A percentile compares a stretch with the other conserved stretches of the same genome.
phyloP scores from a whole-genome alignment of 2,113 vertebrate genomes.

The Melanotaenia duboulayi region DNA sequence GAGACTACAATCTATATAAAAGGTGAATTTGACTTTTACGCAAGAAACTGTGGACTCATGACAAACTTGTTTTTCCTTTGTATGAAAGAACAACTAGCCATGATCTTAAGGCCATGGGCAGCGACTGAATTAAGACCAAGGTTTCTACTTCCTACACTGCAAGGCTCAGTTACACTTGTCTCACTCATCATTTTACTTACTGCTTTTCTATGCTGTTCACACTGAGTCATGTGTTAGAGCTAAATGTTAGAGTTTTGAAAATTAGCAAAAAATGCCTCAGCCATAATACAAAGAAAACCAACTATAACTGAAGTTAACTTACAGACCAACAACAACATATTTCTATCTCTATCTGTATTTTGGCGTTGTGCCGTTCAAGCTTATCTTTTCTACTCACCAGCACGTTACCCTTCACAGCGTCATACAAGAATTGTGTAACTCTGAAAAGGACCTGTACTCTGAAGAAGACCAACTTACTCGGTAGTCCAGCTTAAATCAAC shows the following conservation, averaged over 20 bases:
- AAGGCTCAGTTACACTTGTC: background rate
- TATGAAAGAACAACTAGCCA: background rate
- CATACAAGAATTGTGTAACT: background rate
- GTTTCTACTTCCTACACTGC: background rate
- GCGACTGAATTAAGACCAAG: constrained; percentile 6
- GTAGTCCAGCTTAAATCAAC: background rate
- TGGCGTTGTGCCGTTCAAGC: no score
- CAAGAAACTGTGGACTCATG: no score
- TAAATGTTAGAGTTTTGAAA: background rate
- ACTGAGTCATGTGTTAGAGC: background rate
- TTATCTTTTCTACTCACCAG: no score
- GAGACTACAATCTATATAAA: background rate
- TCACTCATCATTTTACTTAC: background rate
- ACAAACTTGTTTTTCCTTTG: constrained; percentile 4
- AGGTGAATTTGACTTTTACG: no score
- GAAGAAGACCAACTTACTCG: background rate
- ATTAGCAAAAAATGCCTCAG: background rate
- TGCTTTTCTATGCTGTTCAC: background rate
- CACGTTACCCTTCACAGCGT: no score
- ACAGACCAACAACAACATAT: no score
- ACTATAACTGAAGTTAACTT: no score
- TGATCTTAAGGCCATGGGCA: background rate
- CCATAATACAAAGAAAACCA: no score
- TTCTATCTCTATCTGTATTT: no score
- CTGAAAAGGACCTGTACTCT: background rate